phyloP scores from a whole-genome alignment of 2,888 invertebrate species.

The Mimachlamys varia region DNA sequence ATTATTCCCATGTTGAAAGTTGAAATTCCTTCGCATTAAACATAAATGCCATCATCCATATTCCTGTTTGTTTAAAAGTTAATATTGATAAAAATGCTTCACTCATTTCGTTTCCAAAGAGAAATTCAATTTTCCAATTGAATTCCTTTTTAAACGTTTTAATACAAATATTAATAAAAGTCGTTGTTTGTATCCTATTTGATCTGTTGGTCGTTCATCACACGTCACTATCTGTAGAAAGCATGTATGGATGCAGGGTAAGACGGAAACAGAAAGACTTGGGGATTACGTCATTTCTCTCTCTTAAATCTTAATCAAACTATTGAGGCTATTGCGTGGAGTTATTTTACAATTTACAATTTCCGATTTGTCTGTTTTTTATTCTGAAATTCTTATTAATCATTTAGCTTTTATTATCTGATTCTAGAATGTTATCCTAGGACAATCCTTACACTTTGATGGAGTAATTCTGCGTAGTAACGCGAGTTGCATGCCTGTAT shows the following conservation, averaged over 20 bases:
- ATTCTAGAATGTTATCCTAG: background rate
- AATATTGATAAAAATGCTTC: background rate
- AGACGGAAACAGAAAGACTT: background rate
- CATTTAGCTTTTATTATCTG: background rate
- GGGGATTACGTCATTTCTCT: background rate
- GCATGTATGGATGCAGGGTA: background rate
- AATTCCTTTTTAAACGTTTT: background rate
- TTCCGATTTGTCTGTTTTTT: slow-evolving; percentile 30
- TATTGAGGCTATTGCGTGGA: background rate
- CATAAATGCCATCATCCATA: background rate
- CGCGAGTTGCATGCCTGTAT: background rate
- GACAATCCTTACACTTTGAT: background rate
- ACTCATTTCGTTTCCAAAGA: slow-evolving; percentile 10
- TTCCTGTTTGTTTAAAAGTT: background rate
- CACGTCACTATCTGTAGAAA: background rate
- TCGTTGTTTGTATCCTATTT: background rate
- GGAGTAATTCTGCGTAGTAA: background rate
- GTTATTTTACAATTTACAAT: slow-evolving; percentile 28
- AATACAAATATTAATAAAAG: slow-evolving; percentile 2
- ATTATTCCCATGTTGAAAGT: background rate
- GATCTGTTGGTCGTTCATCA: background rate
- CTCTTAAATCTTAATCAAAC: background rate
- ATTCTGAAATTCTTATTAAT: slow-evolving; percentile 27
- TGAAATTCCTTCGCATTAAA: background rate
- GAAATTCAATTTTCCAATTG: background rate